phyloP scores from a whole-genome alignment of 1,140 invertebrate species.

The Drosophila orosa region DNA sequence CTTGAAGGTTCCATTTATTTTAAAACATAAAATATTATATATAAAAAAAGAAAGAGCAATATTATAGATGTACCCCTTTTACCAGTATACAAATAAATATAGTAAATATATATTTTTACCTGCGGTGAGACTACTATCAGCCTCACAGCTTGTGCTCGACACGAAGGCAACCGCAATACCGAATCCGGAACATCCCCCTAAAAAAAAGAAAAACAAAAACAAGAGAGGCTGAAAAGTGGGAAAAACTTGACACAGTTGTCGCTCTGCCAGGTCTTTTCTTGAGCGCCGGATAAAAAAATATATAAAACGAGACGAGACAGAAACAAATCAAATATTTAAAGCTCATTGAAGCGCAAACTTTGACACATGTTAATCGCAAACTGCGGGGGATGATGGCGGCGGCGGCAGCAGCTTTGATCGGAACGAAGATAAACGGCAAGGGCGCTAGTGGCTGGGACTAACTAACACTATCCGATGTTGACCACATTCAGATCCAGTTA shows the following conservation, averaged over 20 bases:
- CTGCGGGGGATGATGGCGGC: not conserved
- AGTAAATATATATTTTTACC: constrained; percentile 26
- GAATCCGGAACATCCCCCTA: constrained; percentile 40
- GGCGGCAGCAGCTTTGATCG: constrained; percentile 33
- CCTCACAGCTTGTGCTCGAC: constrained; percentile 36
- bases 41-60: too few species aligned
- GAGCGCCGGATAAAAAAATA: not conserved
- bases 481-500: constrained; percentile 44
- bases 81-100: constrained; percentile 4
- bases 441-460: constrained; percentile 39
- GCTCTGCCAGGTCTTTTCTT: constrained; percentile 18
- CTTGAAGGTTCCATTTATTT: not conserved
- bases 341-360: constrained; percentile 78
- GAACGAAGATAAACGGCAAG: constrained; percentile 37
- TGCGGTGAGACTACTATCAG: constrained; percentile 33
- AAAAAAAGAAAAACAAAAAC: constrained; percentile 1
- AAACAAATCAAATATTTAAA: constrained; percentile 83
- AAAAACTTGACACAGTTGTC: constrained; percentile 50
- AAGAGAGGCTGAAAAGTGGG: constrained; percentile 16
- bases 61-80: not conserved
- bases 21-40: not conserved
- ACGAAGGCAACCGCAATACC: constrained; percentile 58
- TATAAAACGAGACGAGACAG: constrained; percentile 19
- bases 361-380: constrained; percentile 69
- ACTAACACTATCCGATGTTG: constrained; percentile 48